Conservation (phyloP, 1,140 invertebrate species). For the Ostrea denselamellosa region DNA sequence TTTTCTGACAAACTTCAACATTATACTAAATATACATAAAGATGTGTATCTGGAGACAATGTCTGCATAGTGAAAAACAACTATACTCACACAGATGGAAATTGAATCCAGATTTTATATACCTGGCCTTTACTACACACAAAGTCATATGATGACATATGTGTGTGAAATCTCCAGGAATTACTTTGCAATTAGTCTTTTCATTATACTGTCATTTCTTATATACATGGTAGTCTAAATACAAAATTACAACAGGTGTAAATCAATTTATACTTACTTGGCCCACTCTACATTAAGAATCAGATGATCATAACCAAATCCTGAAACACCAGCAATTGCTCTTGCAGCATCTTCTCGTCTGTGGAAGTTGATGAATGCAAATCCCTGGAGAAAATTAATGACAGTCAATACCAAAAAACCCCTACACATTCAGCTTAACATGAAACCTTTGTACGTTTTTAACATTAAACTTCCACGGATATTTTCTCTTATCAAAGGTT, state of each 20-base stretch:
- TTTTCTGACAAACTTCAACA: too few species aligned
- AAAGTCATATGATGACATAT: neutral
- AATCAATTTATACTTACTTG: slow-evolving; percentile 82
- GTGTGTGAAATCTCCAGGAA: slow-evolving; percentile 31
- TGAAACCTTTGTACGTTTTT: too few species aligned
- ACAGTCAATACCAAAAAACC: neutral
- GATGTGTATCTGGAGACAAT: slow-evolving; percentile 9
- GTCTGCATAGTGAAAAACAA: neutral
- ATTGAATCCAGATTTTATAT: neutral
- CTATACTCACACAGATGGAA: neutral
- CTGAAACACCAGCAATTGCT: slow-evolving; percentile 94
- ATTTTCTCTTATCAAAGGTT: neutral
- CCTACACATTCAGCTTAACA: too few species aligned
- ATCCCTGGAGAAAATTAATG: slow-evolving; percentile 80
- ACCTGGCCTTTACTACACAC: slow-evolving; percentile 36
- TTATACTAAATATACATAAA: neutral
- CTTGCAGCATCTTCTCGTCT: slow-evolving; percentile 92
- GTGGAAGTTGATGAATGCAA: slow-evolving; percentile 98
- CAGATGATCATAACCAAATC: slow-evolving; percentile 98
- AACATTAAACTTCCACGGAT: too few species aligned
- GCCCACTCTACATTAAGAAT: slow-evolving; percentile 99
- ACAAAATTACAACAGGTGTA: neutral
- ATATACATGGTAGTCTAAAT: neutral
- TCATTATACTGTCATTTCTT: neutral
- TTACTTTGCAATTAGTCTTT: too few species aligned